Percentiles rank a stretch among this genome's conserved stretches.
Evolutionary conservation across 2,888 invertebrate genomes (phyloP).

Genomic region (Tetragnatha montana): DNA sequence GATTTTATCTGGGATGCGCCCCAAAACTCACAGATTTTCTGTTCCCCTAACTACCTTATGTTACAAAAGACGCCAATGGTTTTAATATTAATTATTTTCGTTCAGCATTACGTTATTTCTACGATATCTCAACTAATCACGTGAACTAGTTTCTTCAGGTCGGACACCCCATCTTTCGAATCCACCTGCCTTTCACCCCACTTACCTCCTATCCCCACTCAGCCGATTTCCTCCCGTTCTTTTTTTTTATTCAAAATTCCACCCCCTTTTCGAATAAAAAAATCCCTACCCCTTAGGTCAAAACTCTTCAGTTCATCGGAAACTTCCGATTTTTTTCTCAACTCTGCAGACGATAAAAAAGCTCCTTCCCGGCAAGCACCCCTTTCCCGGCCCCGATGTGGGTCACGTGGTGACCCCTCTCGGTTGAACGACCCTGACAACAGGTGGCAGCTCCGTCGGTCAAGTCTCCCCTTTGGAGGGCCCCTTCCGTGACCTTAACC

Average conservation of each 20-base stretch:
- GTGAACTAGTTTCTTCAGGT: too few relatives aligned
- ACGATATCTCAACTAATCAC: too few relatives aligned
- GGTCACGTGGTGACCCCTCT: conserved; percentile 55
- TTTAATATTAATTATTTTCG: too few relatives aligned
- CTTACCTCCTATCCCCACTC: not conserved
- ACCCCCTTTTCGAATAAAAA: not conserved
- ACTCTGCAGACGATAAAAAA: not conserved
- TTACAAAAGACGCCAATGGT: too few relatives aligned
- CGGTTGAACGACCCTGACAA: conserved; percentile 54
- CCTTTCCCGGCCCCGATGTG: conserved; percentile 51
- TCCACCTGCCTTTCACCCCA: not conserved
- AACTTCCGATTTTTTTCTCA: not conserved
- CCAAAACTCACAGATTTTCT: too few relatives aligned
- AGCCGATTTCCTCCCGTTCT: too few relatives aligned
- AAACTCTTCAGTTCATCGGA: not conserved
- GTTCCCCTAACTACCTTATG: too few relatives aligned
- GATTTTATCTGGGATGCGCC: too few relatives aligned
- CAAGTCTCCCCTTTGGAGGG: conserved; percentile 44
- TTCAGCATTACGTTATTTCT: too few relatives aligned
- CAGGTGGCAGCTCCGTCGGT: conserved; percentile 55
- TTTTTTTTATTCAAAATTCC: not conserved
- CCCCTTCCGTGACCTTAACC: conserved; percentile 46
- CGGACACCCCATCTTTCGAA: too few relatives aligned
- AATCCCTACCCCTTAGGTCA: not conserved
- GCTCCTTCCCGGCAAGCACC: conserved; percentile 11